Evolutionary conservation across 35 echinoderm and acorn worm species (phyloP), one percentile per base, ranked within the genome.

Genomic region (Lytechinus pictus): DNA sequence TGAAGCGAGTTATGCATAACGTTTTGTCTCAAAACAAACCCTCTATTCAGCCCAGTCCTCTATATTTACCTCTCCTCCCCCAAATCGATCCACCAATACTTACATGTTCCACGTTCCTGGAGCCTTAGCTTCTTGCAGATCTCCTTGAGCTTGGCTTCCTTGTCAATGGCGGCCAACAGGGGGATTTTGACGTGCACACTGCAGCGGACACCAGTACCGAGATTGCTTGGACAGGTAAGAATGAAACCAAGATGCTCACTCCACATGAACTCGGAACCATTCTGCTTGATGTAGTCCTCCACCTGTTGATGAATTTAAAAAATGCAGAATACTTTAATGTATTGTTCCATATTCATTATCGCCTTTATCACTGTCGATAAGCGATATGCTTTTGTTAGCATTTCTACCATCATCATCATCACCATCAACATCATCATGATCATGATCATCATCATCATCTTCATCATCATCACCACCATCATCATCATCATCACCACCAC

Each of bases 211-310:
- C 98, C 98, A 12, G 98, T 99, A 61, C 98, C 98, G 9, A 99
- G 94, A 95, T 99, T 99, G 79, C 97, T 97, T 54, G 98, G 98
- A 61, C 98, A 99, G 86, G 98, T 99, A 95, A 99, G 92, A 29
- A 99, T 96, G 91, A 92, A 99, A 52, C 98, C 98, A 91, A 98
- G 96, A 95, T 99, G 97, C 14, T 98, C 92, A 89, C 91, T 98
- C 98, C 95, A 96, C 98, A 99, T 99, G 88, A 97, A 99, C 58
- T 95, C 96, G 51, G 95, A 97, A 61, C 97, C 97, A 86, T 98
- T 96, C 1, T 29, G 27, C 66, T 97, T 96, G 8, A 99, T 98
- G 86, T 94, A 58, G 19, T 92, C 92, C 94, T 99, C 97, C 27
- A 99, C 96, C 98, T 99, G 94, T 54, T 90, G 29, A 13, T 21